Conservation (phyloP, 2,113 vertebrate species). For the Otolemur garnettii region DNA sequence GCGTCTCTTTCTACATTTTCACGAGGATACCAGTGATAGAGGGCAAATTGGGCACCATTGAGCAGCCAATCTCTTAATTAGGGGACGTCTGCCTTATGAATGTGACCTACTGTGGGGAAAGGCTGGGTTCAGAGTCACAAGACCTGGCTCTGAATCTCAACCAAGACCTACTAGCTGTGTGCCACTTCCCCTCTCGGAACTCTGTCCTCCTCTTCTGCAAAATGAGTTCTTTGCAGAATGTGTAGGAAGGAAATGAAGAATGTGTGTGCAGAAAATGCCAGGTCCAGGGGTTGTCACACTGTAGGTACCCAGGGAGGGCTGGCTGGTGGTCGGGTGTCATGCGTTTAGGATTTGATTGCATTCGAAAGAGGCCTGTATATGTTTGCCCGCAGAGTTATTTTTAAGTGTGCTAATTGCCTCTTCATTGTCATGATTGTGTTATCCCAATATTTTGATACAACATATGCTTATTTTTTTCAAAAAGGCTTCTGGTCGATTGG, state of each 20-base stretch:
- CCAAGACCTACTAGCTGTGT: not conserved
- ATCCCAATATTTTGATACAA: conserved; percentile 81
- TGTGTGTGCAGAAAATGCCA: accelerated
- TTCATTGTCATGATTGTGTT: conserved; percentile 76
- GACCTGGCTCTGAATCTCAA: not conserved
- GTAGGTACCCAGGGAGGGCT: not conserved
- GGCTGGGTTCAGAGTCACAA: not conserved
- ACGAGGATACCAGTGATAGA: not conserved
- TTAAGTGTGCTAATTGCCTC: conserved; percentile 78
- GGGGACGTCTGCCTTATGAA: not conserved
- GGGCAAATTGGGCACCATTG: not conserved
- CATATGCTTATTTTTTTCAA: conserved; percentile 78
- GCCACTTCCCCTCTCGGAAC: not conserved
- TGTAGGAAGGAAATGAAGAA: not conserved
- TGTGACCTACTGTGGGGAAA: not conserved
- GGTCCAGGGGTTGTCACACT: not conserved
- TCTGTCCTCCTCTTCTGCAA: not conserved
- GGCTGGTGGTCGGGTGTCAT: not conserved
- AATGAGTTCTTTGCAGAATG: not conserved
- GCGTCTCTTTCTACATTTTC: not conserved
- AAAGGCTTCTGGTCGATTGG: conserved; percentile 79
- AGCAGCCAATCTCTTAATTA: not conserved
- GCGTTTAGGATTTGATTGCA: conserved; percentile 4
- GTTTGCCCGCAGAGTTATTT: conserved; percentile 66
- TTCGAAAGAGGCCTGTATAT: not conserved